Conservation (phyloP, 2,113 vertebrate species). For the Tapirus terrestris region DNA sequence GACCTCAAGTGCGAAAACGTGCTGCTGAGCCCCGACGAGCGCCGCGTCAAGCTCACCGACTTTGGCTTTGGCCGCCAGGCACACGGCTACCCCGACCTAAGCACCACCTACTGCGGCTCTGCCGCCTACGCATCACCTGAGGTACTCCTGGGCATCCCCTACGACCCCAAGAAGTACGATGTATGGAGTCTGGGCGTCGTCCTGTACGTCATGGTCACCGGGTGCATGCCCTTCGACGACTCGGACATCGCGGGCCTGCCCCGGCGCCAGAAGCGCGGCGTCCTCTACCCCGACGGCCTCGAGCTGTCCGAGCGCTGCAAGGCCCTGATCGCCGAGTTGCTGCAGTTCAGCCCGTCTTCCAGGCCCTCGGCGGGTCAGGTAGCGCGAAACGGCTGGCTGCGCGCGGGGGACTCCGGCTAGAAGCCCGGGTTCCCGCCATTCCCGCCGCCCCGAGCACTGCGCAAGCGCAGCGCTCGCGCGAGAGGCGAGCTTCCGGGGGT, state of each 20-base stretch:
- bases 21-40: conserved; percentile 83
- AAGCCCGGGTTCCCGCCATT: neutral
- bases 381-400: conserved; percentile 87
- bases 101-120: conserved; percentile 87
- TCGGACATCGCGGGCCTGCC: conserved; percentile 82
- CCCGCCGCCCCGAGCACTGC: neutral
- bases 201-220: conserved; percentile 88
- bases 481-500: neutral
- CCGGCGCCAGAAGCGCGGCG: conserved; percentile 84
- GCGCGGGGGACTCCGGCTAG: conserved; percentile 77
- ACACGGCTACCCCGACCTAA: conserved; percentile 80
- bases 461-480: neutral
- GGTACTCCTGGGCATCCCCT: conserved; percentile 88
- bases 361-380: conserved; percentile 83
- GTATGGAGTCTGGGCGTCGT: conserved; percentile 89
- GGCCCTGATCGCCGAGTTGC: conserved; percentile 84
- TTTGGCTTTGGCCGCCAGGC: conserved; percentile 87
- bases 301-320: conserved; percentile 81
- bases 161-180: conserved; percentile 88
- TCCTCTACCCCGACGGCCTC: conserved; percentile 83
- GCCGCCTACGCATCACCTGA: conserved; percentile 86
- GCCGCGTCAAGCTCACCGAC: conserved; percentile 86
- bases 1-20: conserved; percentile 90
- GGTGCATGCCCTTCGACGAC: conserved; percentile 87
- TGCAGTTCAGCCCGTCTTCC: conserved; percentile 82